A percentile compares a stretch with the other conserved stretches of the same genome.
These are phyloP conservation scores for Ganaspis brasiliensis DNA, from an alignment of 2,888 invertebrate genomes.

Conservation along the genomic window DNA sequence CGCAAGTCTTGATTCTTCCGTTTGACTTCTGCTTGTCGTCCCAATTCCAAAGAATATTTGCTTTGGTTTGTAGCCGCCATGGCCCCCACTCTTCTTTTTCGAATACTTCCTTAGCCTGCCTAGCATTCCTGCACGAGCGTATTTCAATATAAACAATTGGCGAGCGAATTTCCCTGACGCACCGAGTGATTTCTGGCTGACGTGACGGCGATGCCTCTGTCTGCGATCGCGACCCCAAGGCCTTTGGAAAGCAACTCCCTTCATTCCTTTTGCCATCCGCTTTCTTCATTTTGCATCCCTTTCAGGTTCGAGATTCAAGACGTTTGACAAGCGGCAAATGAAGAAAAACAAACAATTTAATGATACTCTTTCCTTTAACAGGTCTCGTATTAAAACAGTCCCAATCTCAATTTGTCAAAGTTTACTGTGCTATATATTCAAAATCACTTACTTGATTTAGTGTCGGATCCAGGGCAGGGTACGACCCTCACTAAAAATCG, in stretches of 20 bases:
- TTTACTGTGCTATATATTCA: too few relatives aligned
- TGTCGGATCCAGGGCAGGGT: too few relatives aligned
- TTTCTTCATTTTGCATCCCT: conserved; percentile 47
- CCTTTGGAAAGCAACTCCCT: conserved; percentile 54
- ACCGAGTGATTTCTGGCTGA: conserved; percentile 74
- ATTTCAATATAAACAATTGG: conserved; percentile 75
- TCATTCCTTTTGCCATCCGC: conserved; percentile 36
- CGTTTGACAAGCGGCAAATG: conserved; percentile 4
- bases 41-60: conserved; percentile 56
- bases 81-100: conserved; percentile 54
- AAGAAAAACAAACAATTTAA: conserved; percentile 1
- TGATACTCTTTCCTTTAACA: background rate
- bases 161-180: conserved; percentile 70
- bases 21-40: conserved; percentile 51
- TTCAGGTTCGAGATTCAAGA: conserved; percentile 9
- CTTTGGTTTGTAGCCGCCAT: conserved; percentile 52
- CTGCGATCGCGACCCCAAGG: conserved; percentile 71
- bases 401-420: background rate
- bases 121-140: conserved; percentile 72
- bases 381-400: too few relatives aligned
- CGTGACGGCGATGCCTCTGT: conserved; percentile 72
- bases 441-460: too few relatives aligned
- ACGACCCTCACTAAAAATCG: too few relatives aligned
- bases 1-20: conserved; percentile 33
- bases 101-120: conserved; percentile 55